phyloP scores from a whole-genome alignment of 2,113 vertebrate genomes.

The Anguilla japonica region DNA sequence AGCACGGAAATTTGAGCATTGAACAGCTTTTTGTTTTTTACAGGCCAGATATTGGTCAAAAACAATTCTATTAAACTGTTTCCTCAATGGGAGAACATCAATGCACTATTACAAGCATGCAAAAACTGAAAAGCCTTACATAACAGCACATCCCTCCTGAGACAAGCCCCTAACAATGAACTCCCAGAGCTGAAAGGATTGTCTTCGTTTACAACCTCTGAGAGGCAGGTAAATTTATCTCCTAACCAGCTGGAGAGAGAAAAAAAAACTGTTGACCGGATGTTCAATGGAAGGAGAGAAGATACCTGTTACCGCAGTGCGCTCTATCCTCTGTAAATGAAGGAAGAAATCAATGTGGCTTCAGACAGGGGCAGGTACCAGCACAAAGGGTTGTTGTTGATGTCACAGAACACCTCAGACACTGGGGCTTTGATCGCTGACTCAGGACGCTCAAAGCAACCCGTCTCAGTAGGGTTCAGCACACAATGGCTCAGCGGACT shows the following conservation, averaged over 20 bases:
- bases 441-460: background rate
- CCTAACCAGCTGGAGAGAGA: background rate
- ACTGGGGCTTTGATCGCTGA: background rate
- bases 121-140: background rate
- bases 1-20: background rate
- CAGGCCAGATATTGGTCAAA: background rate
- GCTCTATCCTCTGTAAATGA: background rate
- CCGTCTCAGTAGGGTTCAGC: background rate
- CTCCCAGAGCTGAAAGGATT: background rate
- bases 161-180: background rate
- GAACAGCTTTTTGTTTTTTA: background rate
- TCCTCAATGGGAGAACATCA: background rate
- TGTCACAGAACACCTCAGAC: background rate
- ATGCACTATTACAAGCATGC: background rate
- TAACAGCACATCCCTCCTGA: background rate
- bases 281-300: background rate
- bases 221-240: background rate
- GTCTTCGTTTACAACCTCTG: background rate
- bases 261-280: background rate
- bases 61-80: background rate
- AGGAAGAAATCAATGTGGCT: background rate
- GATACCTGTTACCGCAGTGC: background rate
- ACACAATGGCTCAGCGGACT: background rate
- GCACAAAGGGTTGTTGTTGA: slow-evolving; percentile 7
- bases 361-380: background rate